Conservation (phyloP, 1,140 invertebrate species). For the Drosophila pectinifera region DNA sequence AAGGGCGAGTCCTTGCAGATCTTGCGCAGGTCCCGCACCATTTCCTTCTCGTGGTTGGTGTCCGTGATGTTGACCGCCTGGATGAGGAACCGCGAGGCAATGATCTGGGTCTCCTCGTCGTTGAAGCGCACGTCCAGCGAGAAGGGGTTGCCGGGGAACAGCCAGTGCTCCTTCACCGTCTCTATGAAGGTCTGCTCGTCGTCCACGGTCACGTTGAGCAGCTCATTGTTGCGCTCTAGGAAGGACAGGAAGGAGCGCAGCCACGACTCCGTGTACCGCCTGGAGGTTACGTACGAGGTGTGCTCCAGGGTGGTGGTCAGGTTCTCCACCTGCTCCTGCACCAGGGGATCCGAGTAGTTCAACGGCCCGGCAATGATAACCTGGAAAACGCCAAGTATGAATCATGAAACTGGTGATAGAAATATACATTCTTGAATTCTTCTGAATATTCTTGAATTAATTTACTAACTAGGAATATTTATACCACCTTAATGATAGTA, state of each 20-base stretch:
- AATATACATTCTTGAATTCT: no score
- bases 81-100: conserved; percentile 94
- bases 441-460: no score
- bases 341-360: conserved; percentile 92
- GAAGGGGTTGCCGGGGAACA: conserved; percentile 90
- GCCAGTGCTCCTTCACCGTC: conserved; percentile 91
- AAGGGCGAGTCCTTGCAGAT: conserved; percentile 92
- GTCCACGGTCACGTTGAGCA: conserved; percentile 90
- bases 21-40: conserved; percentile 92
- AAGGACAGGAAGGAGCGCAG: conserved; percentile 93
- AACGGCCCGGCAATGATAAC: conserved; percentile 94
- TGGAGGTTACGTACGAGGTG: conserved; percentile 91
- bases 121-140: conserved; percentile 95
- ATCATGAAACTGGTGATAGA: no score
- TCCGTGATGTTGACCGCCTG: conserved; percentile 95
- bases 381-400: conserved; percentile 84
- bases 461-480: no score
- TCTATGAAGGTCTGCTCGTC: conserved; percentile 91
- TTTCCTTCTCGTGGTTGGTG: conserved; percentile 95
- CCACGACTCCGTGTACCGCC: conserved; percentile 96
- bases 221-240: conserved; percentile 90
- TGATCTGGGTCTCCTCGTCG: conserved; percentile 89
- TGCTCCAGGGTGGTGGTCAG: conserved; percentile 92
- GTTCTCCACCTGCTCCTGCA: conserved; percentile 92
- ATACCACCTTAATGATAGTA: no score